Evolutionary conservation across 1,140 invertebrate species (phyloP).

Genomic region (Conopomorpha cramerella): DNA sequence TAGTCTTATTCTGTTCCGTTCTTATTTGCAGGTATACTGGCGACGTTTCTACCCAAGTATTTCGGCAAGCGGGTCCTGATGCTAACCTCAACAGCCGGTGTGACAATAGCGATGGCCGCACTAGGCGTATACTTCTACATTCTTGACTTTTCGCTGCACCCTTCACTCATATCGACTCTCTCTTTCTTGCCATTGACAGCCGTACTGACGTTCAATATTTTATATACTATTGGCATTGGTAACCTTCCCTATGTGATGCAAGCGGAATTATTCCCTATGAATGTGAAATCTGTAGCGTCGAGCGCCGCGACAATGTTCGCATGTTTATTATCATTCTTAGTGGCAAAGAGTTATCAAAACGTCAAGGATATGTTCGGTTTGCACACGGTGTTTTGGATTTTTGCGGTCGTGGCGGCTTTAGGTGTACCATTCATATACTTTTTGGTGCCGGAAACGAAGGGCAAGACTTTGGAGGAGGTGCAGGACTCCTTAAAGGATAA

Average conservation of each 20-base stretch:
- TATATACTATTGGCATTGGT: constrained; percentile 63
- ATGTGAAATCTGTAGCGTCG: constrained; percentile 63
- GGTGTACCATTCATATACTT: constrained; percentile 65
- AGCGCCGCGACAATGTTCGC: constrained; percentile 43
- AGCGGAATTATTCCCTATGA: constrained; percentile 66
- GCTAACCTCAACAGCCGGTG: constrained; percentile 62
- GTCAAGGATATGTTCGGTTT: constrained; percentile 59
- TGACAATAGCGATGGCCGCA: constrained; percentile 58
- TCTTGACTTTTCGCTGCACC: constrained; percentile 23
- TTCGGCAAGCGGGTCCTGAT: constrained; percentile 74
- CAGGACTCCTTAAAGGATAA: constrained; percentile 40
- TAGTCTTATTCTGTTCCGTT: too few relatives aligned
- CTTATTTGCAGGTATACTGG: constrained; percentile 65
- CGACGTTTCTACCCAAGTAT: constrained; percentile 73
- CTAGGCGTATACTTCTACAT: constrained; percentile 61
- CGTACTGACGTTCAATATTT: constrained; percentile 63
- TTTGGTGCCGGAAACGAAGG: constrained; percentile 75
- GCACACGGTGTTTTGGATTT: constrained; percentile 63
- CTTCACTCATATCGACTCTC: constrained; percentile 26
- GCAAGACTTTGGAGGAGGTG: constrained; percentile 71
- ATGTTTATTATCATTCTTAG: constrained; percentile 51
- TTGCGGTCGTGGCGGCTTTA: constrained; percentile 55
- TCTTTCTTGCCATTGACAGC: constrained; percentile 61
- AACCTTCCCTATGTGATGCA: constrained; percentile 66
- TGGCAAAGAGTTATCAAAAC: constrained; percentile 62